Evolutionary conservation across 2,113 vertebrate species (phyloP), one percentile per base, ranked within the genome.

Genomic region (Edolisoma coerulescens): DNA sequence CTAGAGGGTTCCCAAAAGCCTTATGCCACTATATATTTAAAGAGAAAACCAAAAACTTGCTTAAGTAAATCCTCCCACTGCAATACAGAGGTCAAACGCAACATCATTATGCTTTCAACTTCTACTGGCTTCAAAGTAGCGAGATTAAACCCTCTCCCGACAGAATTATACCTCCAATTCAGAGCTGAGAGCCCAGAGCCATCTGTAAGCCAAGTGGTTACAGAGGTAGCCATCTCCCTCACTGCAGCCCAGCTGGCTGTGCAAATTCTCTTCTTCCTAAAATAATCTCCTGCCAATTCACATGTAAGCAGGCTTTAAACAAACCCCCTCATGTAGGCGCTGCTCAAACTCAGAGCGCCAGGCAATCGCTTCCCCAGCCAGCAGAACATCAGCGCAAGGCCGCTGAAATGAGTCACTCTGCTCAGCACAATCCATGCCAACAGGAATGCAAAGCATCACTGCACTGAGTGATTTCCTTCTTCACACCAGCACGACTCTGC

Each of bases 231-330:
- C 10, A 3, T 23, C 49, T 75, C 33, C 47, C 41, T 52, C 45
- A 32, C 19, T 5, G 0, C 11, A 44, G 70, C 37, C 65, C n/a
- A 42, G 74, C n/a, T 74, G 85, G 74, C 75, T 35, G 53, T 33
- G 35, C 67, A 88, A 87, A 91, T 83, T 76, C 74, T 45, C 56
- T 27, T 50, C 74, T 87, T 70, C 41, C 65, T 45, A 80, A 77
- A 89, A 87, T 28, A 56, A 88, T 28, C 82, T 77, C 74, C 68
- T 60, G 56, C 37, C 65, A 39, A 71, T 86, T 71, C 71, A 33
- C 26, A 78, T 0, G 2, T 23, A 69, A 71, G 74, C 26, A 60
- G 60, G 28, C 32, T 44, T 89, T 39, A 35, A 94, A 57, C 64
- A 64, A 49, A 32, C 32, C 23, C 19, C 42, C 73, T 35, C 21